These are phyloP conservation scores for Pogonus chalceus DNA, from an alignment of 1,140 invertebrate genomes.

Conservation along the genomic window DNA sequence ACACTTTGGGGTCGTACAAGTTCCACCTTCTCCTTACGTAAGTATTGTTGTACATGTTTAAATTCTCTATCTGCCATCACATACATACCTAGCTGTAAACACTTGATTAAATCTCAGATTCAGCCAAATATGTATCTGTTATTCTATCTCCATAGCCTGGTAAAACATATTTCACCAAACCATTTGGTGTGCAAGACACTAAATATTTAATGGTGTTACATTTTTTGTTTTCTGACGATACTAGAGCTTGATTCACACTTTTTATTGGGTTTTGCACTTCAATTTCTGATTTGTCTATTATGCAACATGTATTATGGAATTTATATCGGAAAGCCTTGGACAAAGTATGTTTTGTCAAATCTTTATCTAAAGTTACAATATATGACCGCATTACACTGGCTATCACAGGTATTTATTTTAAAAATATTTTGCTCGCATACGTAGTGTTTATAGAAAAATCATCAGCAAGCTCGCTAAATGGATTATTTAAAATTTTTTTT, in stretches of 20 bases:
- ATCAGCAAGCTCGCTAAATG: too few relatives aligned
- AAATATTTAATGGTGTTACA: constrained; percentile 40
- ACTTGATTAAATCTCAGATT: constrained; percentile 31
- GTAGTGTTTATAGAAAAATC: too few relatives aligned
- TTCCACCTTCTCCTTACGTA: constrained; percentile 20
- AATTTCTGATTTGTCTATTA: constrained; percentile 36
- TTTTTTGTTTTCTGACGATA: constrained; percentile 40
- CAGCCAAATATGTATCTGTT: constrained; percentile 27
- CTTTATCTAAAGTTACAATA: too few relatives aligned
- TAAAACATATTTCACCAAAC: constrained; percentile 34
- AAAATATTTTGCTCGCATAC: too few relatives aligned
- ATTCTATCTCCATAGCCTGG: too few relatives aligned
- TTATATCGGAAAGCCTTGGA: constrained; percentile 27
- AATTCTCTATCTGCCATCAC: too few relatives aligned
- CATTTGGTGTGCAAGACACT: constrained; percentile 36
- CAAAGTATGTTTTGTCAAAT: too few relatives aligned
- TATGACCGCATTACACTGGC: too few relatives aligned
- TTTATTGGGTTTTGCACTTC: constrained; percentile 34
- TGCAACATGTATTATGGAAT: constrained; percentile 23
- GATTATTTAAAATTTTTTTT: too few relatives aligned
- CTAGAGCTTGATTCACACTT: too few relatives aligned
- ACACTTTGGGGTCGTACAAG: too few relatives aligned
- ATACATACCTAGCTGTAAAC: constrained; percentile 16
- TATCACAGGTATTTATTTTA: too few relatives aligned
- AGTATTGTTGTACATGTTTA: constrained; percentile 22